Evolutionary conservation across 2,113 vertebrate genomes (phyloP).

Genomic region (Salminus brasiliensis): DNA sequence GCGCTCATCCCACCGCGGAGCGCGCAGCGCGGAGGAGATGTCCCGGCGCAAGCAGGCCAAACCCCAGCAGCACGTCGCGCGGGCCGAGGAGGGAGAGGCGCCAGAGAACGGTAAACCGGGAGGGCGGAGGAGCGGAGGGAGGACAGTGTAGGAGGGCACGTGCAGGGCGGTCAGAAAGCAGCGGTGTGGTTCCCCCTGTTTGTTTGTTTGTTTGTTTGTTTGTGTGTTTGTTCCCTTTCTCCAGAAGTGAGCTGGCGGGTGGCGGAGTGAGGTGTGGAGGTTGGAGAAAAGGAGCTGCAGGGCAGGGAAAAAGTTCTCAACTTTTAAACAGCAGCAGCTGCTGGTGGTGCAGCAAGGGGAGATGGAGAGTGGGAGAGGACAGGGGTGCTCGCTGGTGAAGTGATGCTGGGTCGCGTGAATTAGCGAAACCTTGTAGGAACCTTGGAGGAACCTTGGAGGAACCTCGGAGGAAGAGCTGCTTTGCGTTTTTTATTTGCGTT

Average conservation of each 20-base stretch:
- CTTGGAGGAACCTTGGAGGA: too few species aligned
- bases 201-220: not conserved
- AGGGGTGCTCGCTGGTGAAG: not conserved
- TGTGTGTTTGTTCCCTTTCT: not conserved
- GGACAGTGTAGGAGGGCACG: not conserved
- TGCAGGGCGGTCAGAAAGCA: too few species aligned
- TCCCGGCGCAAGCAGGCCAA: conserved; percentile 98
- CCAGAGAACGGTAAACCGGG: conserved; percentile 64
- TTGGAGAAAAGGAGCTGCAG: not conserved
- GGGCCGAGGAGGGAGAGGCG: conserved; percentile 79
- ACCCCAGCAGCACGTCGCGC: conserved; percentile 88
- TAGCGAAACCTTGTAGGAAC: too few species aligned
- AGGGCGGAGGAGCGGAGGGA: too few species aligned
- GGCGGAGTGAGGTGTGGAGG: not conserved
- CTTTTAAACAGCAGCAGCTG: not conserved
- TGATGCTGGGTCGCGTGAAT: not conserved
- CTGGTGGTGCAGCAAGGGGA: not conserved
- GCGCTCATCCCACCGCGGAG: conserved; percentile 74
- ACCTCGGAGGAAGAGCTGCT: too few species aligned
- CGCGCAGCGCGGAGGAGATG: conserved; percentile 81
- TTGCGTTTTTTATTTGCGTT: too few species aligned
- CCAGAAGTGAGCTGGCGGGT: not conserved
- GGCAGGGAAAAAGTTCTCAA: not conserved
- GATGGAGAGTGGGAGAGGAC: not conserved
- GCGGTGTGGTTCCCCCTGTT: conserved; percentile 51